phyloP scores from a whole-genome alignment of 92 coral and sea anemone species.

The Bergia sp. region DNA sequence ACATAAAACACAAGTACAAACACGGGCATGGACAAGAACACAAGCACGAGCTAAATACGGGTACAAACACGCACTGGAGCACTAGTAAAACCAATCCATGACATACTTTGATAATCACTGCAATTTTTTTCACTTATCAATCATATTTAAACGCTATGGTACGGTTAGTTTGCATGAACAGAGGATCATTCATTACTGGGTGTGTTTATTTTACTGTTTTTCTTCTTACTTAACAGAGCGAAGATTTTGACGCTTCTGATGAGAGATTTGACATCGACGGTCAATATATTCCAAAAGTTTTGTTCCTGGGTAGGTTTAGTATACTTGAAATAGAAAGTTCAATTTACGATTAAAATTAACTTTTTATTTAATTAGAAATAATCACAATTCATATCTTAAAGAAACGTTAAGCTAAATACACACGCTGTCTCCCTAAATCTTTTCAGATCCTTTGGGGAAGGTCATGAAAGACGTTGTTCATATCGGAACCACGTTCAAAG shows the following conservation, averaged over 20 bases:
- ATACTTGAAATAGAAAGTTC: too few species aligned
- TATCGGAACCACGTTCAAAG: constrained; percentile 78
- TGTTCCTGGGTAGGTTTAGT: constrained; percentile 77
- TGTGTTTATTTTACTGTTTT: background rate
- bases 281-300: constrained; percentile 83
- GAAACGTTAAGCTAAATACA: background rate
- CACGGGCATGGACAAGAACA: background rate
- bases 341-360: too few species aligned
- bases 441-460: constrained; percentile 83
- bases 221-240: constrained; percentile 55
- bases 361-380: too few species aligned
- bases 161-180: background rate
- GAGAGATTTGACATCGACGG: constrained; percentile 90
- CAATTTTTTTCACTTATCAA: too few species aligned
- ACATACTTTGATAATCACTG: too few species aligned
- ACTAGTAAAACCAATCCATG: background rate
- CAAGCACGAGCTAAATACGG: background rate
- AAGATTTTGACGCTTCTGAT: constrained; percentile 74
- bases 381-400: background rate
- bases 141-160: background rate
- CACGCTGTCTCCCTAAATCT: background rate
- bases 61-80: too few species aligned
- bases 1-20: background rate
- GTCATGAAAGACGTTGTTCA: constrained; percentile 81
- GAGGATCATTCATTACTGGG: too few species aligned